Conservation (phyloP, 2,113 vertebrate species). For the Heliornis fulica region DNA sequence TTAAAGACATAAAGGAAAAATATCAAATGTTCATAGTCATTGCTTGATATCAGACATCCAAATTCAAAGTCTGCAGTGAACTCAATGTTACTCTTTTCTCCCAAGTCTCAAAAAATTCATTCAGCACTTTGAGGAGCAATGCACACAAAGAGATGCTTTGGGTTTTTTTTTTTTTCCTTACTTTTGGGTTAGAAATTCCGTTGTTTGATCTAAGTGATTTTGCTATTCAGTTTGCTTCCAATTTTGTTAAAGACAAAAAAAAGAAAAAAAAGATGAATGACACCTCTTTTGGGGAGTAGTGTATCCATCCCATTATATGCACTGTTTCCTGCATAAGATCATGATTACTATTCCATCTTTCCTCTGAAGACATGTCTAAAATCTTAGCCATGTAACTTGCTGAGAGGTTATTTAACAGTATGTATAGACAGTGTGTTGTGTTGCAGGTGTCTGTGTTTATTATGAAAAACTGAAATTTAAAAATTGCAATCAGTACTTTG, state of each 20-base stretch:
- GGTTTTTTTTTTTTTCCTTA: background rate
- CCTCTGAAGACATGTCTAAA: constrained; percentile 13
- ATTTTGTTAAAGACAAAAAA: background rate
- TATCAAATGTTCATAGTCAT: background rate
- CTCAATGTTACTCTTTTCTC: background rate
- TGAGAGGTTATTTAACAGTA: background rate
- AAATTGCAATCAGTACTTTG: background rate
- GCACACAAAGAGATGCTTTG: background rate
- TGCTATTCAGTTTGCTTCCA: background rate
- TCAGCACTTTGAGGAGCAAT: background rate
- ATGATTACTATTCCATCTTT: constrained; percentile 38
- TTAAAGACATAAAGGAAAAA: constrained; percentile 9
- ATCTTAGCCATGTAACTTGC: background rate
- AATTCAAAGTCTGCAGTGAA: background rate
- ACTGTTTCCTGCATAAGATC: background rate
- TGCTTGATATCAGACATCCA: background rate
- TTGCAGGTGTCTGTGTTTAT: constrained; percentile 46
- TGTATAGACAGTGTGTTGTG: background rate
- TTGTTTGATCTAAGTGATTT: background rate
- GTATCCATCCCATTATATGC: background rate
- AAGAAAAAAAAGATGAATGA: background rate
- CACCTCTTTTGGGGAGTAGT: background rate
- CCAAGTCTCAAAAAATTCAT: background rate
- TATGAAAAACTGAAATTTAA: constrained; percentile 18
- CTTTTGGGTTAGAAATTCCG: background rate